phyloP scores from a whole-genome alignment of 2,113 vertebrate species.

The Centropus unirufus region DNA sequence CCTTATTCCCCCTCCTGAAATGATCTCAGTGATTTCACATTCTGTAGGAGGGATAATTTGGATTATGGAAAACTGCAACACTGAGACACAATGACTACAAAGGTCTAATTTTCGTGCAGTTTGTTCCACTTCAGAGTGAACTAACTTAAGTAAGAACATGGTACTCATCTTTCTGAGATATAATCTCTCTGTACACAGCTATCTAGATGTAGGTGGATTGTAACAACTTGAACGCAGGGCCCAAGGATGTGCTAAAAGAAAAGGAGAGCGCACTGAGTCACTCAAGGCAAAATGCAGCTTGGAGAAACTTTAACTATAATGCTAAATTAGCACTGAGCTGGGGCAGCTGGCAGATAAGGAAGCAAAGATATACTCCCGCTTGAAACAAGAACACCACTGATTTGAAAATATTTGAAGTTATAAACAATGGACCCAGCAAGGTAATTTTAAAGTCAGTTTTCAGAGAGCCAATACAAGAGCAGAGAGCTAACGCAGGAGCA shows the following conservation, averaged over 20 bases:
- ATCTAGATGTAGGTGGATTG: not conserved
- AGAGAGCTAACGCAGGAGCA: not conserved
- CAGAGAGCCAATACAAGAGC: not conserved
- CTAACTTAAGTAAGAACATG: not conserved
- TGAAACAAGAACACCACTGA: not conserved
- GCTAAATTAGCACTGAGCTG: not conserved
- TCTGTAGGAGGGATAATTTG: not conserved
- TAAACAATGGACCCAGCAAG: not conserved
- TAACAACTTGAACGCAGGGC: not conserved
- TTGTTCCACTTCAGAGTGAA: not conserved
- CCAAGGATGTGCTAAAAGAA: not conserved
- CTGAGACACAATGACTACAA: accelerated
- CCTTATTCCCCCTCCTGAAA: not conserved
- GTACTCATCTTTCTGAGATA: not conserved
- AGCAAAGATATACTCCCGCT: not conserved
- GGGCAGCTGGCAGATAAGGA: not conserved
- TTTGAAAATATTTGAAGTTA: not conserved
- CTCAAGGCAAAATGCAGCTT: not conserved
- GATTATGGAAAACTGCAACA: not conserved
- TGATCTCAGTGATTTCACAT: not conserved
- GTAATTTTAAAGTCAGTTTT: conserved; percentile 24
- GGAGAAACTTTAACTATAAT: not conserved
- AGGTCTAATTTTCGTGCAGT: not conserved
- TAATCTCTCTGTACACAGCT: not conserved
- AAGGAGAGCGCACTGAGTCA: not conserved